Evolutionary conservation across 2,113 vertebrate genomes (phyloP), one percentile per base, ranked within the genome.

Genomic region (Chinchilla lanigera): DNA sequence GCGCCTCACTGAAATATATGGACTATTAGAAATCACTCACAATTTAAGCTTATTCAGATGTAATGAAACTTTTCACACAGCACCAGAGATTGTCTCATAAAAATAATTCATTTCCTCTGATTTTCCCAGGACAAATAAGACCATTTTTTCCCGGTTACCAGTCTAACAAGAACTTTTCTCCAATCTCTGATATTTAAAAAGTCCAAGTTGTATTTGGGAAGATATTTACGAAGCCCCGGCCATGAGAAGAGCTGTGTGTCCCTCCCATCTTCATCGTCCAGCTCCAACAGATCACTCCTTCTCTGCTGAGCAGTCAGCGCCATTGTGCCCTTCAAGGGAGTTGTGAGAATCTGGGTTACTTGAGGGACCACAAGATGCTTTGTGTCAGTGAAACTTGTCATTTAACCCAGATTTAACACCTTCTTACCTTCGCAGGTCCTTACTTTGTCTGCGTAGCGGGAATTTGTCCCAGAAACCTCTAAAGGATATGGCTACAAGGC

Each of bases 31-130:
- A 96, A 47, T 50, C 81, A 73, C 69, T 75, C 95, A n/a, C 9
- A 67, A 89, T 88, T 98, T 96, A 92, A 95, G 5, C 28, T 97
- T 96, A 81, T 95, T 96, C 30, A 81, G 77, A 95, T 73, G 6
- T 81, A 95, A 84, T 54, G 52, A 85, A 95, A 83, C 90, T 96
- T 94, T 82, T 16, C 95, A 94, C 82, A 52, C 12, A 86, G 26
- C 97, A 96, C 90, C 41, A 75, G 81, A 95, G 28, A 94, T 89
- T 58, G 83, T 73, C 75, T 97, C 63, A 92, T 96, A 95, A 96
- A 85, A 78, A 90, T 71, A 93, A 95, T 78, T 97, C 19, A 92
- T 95, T 82, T 84, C 24, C 7, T 81, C 71, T 96, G 47, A 54
- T 93, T 92, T 96, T 6, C 1, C 38, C 12, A 6, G 54, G 35